These are phyloP conservation scores for Craseonycteris thonglongyai DNA, from an alignment of 2,113 vertebrate genomes.

Conservation along the genomic window DNA sequence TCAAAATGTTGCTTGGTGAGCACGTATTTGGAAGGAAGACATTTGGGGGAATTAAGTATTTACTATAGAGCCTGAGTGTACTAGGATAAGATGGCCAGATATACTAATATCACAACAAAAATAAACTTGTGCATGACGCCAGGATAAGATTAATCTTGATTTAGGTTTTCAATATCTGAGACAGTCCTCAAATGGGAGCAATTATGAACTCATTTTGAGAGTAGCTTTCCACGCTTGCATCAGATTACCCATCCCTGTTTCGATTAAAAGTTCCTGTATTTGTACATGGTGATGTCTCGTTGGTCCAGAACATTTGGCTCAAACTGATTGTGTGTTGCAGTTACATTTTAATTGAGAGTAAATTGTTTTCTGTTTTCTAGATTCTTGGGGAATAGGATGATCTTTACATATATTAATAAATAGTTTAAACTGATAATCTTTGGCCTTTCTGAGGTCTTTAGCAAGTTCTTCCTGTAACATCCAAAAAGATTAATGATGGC, in stretches of 20 bases:
- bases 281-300: background rate
- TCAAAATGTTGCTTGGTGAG: background rate
- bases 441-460: background rate
- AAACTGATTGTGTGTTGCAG: background rate
- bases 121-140: background rate
- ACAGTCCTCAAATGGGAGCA: background rate
- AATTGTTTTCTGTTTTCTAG: background rate
- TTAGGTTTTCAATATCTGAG: background rate
- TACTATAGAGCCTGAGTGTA: background rate
- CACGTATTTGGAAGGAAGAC: background rate
- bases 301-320: background rate
- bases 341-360: background rate
- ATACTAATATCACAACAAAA: background rate
- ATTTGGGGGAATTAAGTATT: background rate
- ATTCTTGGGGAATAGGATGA: background rate
- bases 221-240: background rate
- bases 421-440: background rate
- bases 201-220: background rate
- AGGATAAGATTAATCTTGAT: background rate
- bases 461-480: background rate
- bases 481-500: background rate
- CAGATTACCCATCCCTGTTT: background rate
- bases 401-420: background rate
- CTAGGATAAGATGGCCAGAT: background rate
- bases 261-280: background rate